phyloP scores from a whole-genome alignment of 2,888 invertebrate genomes.

The Drymonia ruficornis region DNA sequence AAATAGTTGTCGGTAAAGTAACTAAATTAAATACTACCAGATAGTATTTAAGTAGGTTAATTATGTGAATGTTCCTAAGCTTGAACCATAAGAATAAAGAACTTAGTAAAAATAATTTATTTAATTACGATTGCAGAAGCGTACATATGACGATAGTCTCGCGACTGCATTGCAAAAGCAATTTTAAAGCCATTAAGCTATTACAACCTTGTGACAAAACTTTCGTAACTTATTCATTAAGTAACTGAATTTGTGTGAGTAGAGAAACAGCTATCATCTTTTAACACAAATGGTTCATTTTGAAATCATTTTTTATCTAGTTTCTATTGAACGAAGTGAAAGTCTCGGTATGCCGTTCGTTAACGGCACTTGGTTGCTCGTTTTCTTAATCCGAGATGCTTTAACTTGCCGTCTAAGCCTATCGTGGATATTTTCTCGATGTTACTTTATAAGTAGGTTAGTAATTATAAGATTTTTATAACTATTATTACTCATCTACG shows the following conservation, averaged over 20 bases:
- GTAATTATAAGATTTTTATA: neutral
- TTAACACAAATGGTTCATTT: conserved; percentile 4
- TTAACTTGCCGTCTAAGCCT: no score
- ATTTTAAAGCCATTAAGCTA: conserved; percentile 32
- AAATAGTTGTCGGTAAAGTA: no score
- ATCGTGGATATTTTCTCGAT: conserved; percentile 2
- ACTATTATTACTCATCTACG: no score
- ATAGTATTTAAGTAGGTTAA: no score
- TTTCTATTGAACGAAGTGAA: conserved; percentile 40
- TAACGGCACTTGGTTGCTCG: conserved; percentile 28
- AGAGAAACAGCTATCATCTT: neutral
- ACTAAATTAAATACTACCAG: no score
- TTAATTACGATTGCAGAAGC: neutral
- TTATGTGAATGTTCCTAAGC: no score
- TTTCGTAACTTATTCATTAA: conserved; percentile 33
- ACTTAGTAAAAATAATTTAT: no score
- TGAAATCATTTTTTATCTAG: conserved; percentile 14
- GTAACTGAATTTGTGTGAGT: neutral
- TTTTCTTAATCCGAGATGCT: conserved; percentile 16
- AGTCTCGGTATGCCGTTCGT: conserved; percentile 34
- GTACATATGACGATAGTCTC: neutral
- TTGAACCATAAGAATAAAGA: no score
- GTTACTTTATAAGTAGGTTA: neutral
- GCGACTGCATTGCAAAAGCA: conserved; percentile 26
- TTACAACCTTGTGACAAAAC: conserved; percentile 18